Evolutionary conservation across 1,140 invertebrate species (phyloP).

Genomic region (Ectropis grisescens): DNA sequence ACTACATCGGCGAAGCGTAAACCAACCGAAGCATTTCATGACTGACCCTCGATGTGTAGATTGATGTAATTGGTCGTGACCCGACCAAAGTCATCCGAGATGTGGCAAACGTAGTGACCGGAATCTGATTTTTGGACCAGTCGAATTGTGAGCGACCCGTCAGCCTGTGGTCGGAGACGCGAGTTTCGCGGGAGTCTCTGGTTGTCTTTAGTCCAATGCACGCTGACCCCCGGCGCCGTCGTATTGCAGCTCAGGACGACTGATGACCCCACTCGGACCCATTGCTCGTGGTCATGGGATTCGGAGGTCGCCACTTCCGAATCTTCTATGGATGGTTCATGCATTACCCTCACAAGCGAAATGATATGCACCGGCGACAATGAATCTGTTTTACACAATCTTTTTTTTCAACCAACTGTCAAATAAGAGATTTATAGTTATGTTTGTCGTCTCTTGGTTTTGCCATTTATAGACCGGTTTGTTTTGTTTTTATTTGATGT

Average conservation of each 20-base stretch:
- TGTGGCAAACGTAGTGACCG: conserved; percentile 80
- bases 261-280: conserved; percentile 68
- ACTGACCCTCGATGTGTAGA: conserved; percentile 79
- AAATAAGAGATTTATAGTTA: too few species aligned
- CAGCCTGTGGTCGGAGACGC: conserved; percentile 32
- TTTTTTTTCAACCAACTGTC: too few species aligned
- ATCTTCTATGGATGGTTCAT: conserved; percentile 48
- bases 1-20: too few species aligned
- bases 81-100: conserved; percentile 60
- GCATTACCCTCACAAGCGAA: too few species aligned
- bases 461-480: too few species aligned
- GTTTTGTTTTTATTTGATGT: too few species aligned
- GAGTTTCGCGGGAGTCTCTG: conserved; percentile 49
- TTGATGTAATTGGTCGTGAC: conserved; percentile 75
- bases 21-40: too few species aligned
- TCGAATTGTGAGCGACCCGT: conserved; percentile 56
- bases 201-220: conserved; percentile 71
- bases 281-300: conserved; percentile 52
- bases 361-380: too few species aligned
- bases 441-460: too few species aligned
- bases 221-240: conserved; percentile 39
- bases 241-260: conserved; percentile 73
- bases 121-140: conserved; percentile 73
- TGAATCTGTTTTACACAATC: too few species aligned
- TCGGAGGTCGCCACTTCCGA: conserved; percentile 24